A percentile compares a stretch with the other conserved stretches of the same genome.
Evolutionary conservation across 2,888 invertebrate genomes (phyloP).

Genomic region (Ophioninae sp.): DNA sequence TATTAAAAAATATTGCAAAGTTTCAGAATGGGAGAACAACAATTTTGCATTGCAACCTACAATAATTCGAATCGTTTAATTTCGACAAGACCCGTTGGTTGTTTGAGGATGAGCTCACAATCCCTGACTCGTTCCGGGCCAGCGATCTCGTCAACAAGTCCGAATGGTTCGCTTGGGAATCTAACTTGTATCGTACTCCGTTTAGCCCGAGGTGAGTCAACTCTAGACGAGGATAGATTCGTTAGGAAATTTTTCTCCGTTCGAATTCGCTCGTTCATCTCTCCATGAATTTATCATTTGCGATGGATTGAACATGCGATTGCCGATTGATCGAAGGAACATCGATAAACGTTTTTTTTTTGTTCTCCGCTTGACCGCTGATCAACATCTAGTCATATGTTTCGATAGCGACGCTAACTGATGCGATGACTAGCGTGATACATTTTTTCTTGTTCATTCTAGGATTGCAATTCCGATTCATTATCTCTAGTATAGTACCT

Average conservation of each 20-base stretch:
- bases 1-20: neutral
- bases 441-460: constrained; percentile 5
- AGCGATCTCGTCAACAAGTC: neutral
- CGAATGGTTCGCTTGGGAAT: neutral
- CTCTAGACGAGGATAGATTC: neutral
- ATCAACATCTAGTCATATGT: neutral
- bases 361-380: neutral
- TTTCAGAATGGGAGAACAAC: neutral
- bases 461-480: constrained; percentile 41
- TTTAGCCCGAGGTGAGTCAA: neutral
- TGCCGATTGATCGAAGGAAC: neutral
- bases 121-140: neutral
- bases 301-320: neutral
- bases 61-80: neutral
- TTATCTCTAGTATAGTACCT: constrained; percentile 30
- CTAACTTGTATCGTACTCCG: neutral
- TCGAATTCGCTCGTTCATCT: neutral
- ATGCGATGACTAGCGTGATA: constrained; percentile 30
- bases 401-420: constrained; percentile 8
- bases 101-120: neutral
- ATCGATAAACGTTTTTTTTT: constrained; percentile 16
- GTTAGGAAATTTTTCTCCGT: neutral
- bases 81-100: neutral
- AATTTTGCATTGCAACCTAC: neutral
- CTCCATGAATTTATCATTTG: neutral